Evolutionary conservation across 1,140 invertebrate species (phyloP).

Genomic region (Drosophila athabasca): DNA sequence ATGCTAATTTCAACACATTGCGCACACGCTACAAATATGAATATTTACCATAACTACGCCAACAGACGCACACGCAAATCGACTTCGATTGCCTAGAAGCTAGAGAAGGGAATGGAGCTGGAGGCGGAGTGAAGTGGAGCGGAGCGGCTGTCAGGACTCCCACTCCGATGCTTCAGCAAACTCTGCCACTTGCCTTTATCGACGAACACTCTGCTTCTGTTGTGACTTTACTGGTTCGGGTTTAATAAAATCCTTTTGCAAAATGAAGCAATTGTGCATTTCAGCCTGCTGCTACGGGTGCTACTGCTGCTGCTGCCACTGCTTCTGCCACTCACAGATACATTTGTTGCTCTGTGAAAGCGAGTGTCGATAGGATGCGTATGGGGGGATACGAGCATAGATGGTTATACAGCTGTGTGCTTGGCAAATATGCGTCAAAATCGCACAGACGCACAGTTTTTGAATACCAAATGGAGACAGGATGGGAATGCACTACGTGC

Average conservation of each 20-base stretch:
- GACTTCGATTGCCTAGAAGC: conserved; percentile 57
- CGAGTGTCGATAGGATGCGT: conserved; percentile 30
- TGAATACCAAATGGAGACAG: conserved; percentile 76
- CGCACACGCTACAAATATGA: conserved; percentile 82
- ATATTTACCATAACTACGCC: conserved; percentile 81
- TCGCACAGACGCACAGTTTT: conserved; percentile 80
- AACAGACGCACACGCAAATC: conserved; percentile 56
- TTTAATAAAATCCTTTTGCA: conserved; percentile 80
- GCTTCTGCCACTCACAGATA: conserved; percentile 53
- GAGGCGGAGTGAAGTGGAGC: neutral
- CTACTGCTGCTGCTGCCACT: conserved; percentile 8
- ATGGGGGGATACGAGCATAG: conserved; percentile 14
- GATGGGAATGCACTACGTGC: conserved; percentile 33
- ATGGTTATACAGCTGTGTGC: conserved; percentile 35
- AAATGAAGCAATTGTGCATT: conserved; percentile 79
- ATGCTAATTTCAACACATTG: conserved; percentile 82
- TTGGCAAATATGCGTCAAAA: conserved; percentile 81
- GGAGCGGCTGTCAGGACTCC: neutral
- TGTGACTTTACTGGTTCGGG: conserved; percentile 60
- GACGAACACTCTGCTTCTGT: conserved; percentile 57
- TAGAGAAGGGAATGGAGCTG: conserved; percentile 16
- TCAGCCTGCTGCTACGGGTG: conserved; percentile 53
- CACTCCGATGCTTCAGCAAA: conserved; percentile 11
- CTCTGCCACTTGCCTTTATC: conserved; percentile 54
- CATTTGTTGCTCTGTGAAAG: conserved; percentile 21